phyloP scores from a whole-genome alignment of 2,797 vertebrate genomes.

The Myotis daubentonii region DNA sequence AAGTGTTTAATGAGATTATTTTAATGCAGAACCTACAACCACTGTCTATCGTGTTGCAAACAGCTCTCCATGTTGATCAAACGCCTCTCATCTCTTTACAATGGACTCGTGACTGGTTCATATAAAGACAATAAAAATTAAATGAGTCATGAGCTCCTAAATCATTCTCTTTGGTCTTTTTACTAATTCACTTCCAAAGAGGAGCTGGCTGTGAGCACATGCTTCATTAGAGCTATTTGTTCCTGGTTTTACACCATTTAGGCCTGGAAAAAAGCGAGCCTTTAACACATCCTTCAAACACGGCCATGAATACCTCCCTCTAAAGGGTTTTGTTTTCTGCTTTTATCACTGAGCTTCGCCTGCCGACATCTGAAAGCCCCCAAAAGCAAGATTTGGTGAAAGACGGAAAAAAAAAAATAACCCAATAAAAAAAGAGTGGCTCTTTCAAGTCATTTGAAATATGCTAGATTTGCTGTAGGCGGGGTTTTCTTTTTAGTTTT shows the following conservation, averaged over 20 bases:
- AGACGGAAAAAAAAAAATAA: not conserved
- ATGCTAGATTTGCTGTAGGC: not conserved
- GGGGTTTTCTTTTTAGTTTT: no score
- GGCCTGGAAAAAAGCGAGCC: slow-evolving; percentile 69
- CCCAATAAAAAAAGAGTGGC: not conserved
- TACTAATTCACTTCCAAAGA: slow-evolving; percentile 85
- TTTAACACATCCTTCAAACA: slow-evolving; percentile 81
- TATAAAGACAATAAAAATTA: slow-evolving; percentile 86
- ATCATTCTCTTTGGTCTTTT: slow-evolving; percentile 84
- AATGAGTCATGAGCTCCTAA: slow-evolving; percentile 86
- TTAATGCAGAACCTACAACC: slow-evolving; percentile 79
- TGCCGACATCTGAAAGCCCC: slow-evolving; percentile 44
- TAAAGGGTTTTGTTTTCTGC: slow-evolving; percentile 76
- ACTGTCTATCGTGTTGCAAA: slow-evolving; percentile 72
- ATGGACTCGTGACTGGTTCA: slow-evolving; percentile 82
- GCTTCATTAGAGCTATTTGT: slow-evolving; percentile 87
- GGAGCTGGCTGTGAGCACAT: slow-evolving; percentile 77
- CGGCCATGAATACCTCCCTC: slow-evolving; percentile 69
- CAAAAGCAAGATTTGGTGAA: slow-evolving; percentile 24
- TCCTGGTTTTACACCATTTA: slow-evolving; percentile 80
- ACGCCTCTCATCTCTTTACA: slow-evolving; percentile 83
- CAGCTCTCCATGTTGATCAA: slow-evolving; percentile 82
- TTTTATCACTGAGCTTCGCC: slow-evolving; percentile 72
- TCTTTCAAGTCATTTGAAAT: slow-evolving; percentile 66
- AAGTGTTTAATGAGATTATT: slow-evolving; percentile 83